Conservation (phyloP, 2,797 vertebrate genomes). For the Enteromius viviparus region DNA sequence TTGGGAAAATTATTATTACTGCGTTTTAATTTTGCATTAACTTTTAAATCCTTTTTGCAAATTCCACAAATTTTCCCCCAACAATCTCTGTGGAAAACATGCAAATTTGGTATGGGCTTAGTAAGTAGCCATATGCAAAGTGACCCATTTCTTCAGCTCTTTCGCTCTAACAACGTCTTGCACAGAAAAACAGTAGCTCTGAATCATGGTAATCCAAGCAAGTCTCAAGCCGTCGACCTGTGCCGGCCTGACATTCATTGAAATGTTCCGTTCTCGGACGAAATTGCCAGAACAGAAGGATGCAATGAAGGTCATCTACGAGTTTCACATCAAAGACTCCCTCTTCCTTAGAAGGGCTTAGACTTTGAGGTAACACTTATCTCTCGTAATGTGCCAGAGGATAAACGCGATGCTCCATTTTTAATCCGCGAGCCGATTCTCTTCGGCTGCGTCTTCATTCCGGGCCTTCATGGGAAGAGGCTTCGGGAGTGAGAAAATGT, state of each 20-base stretch:
- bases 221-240: constrained; percentile 20
- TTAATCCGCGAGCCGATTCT: constrained; percentile 15
- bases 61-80: not conserved
- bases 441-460: constrained; percentile 12
- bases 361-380: constrained; percentile 24
- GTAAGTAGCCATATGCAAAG: not conserved
- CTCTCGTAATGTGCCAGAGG: constrained; percentile 9
- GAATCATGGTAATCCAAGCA: not conserved
- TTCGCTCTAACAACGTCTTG: not conserved
- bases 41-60: not conserved
- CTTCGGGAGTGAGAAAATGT: not conserved
- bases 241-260: not conserved
- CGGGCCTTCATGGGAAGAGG: not conserved
- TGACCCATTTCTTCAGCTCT: constrained; percentile 3
- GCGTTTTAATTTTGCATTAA: not conserved
- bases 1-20: no score
- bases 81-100: not conserved
- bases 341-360: constrained; percentile 31
- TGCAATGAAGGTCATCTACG: not conserved
- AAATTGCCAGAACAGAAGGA: not conserved
- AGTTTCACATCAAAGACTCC: constrained; percentile 17
- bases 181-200: not conserved
- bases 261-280: not conserved
- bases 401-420: constrained; percentile 41
- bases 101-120: not conserved